Base-by-base conservation (phyloP, 2,888 invertebrate species). In the Rhingia rostrata region DNA sequence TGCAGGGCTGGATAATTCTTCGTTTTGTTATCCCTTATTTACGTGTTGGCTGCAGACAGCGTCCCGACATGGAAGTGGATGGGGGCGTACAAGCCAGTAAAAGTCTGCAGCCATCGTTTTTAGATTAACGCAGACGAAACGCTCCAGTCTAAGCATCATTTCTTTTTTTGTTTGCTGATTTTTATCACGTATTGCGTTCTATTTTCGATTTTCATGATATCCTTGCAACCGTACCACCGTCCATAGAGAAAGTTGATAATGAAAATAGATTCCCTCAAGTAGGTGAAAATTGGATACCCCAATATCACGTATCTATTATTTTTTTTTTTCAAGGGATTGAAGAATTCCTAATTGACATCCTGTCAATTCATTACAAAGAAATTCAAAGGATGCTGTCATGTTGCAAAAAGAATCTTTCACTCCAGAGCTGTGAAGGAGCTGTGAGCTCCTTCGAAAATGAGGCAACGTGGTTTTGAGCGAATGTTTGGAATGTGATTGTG, bases 171-270 rank as follows among this genome's bases (percentile, higher is more conserved):
- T 74, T 80, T 80, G 49, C 9, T 10, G 43, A 82, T 67, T 77
- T 72, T 14, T 9, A 77, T 83, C 82, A 83, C 82, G 82, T 83
- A 83, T 35, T 45, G 72, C 82, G 66, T 73, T 78, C 77, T 78
- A 49, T 78, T 83, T 78, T 49, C 82, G 61, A 73, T 78, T 70
- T 67, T 47, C 45, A 39, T 61, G 51, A 72, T 77, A 66, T 51
- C 51, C 30, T 41, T 54, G 22, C 22, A 22, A 22, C 54, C 30
- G 14, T 14, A 7, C 6, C 39, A n/a, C 43, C n/a, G 4, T n/a
- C 14, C 41, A 14, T n/a, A 22, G 41, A 41, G 70, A 60, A 51
- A 56, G 58, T 56, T 51, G 49, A 30, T 63, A 54, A 77, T 75
- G 75, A 56, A 72, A 78, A 61, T 47, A 67, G 66, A 73, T 61